These are phyloP conservation scores for Brachystomella parvula DNA, from an alignment of 1,140 invertebrate species.

Conservation along the genomic window DNA sequence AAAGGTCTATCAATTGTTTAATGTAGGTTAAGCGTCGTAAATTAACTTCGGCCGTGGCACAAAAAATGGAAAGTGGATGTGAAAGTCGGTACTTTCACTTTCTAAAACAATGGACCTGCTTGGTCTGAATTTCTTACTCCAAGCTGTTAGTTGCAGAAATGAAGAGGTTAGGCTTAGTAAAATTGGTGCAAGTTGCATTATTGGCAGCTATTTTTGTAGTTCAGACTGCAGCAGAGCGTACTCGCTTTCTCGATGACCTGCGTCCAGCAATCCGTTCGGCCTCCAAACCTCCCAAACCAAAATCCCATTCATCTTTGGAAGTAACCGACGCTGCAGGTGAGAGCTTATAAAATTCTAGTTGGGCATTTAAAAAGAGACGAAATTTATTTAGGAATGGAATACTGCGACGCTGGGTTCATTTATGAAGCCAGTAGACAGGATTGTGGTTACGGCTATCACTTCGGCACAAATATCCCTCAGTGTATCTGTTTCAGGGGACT, in stretches of 20 bases:
- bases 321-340: constrained; percentile 4
- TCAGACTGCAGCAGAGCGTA: constrained; percentile 23
- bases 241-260: background rate
- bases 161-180: no score
- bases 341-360: background rate
- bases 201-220: no score
- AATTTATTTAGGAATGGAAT: background rate
- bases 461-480: background rate
- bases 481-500: constrained; percentile 2
- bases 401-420: background rate
- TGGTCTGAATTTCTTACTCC: no score
- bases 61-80: background rate
- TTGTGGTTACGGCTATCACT: background rate
- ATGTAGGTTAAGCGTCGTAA: no score
- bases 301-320: background rate
- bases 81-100: background rate
- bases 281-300: background rate
- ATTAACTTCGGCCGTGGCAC: background rate
- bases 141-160: no score
- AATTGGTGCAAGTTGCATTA: no score
- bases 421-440: background rate
- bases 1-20: no score
- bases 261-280: background rate
- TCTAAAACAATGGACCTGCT: background rate
- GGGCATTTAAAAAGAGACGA: no score